Percentiles rank a stretch among this genome's conserved stretches.
phyloP scores from a whole-genome alignment of 1,140 invertebrate genomes.

The Dryas iulia region DNA sequence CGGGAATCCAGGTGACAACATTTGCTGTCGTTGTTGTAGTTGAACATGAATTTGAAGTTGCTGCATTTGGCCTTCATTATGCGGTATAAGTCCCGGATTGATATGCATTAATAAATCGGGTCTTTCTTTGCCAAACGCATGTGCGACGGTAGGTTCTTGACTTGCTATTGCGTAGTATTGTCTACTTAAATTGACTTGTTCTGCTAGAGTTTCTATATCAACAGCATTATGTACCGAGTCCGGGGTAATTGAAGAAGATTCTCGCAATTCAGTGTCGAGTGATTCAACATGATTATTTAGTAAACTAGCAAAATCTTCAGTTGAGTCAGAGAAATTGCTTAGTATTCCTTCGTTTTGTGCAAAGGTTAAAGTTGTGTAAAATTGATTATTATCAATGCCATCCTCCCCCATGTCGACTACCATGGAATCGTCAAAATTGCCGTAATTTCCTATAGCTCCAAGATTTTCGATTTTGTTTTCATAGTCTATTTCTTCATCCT shows the following conservation, averaged over 20 bases:
- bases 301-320: constrained; percentile 87
- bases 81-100: constrained; percentile 69
- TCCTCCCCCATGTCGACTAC: constrained; percentile 90
- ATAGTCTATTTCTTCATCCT: constrained; percentile 89
- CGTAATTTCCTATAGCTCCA: constrained; percentile 82
- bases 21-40: constrained; percentile 82
- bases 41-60: constrained; percentile 87
- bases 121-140: constrained; percentile 71
- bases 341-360: constrained; percentile 86
- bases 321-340: constrained; percentile 68
- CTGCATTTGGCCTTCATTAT: constrained; percentile 82
- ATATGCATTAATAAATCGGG: constrained; percentile 75
- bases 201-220: constrained; percentile 87
- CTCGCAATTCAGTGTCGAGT: constrained; percentile 80
- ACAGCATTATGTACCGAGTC: constrained; percentile 84
- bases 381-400: constrained; percentile 89
- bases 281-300: constrained; percentile 84
- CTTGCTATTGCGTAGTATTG: constrained; percentile 81
- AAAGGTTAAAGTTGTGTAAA: constrained; percentile 89
- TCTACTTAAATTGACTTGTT: constrained; percentile 80
- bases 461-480: constrained; percentile 86
- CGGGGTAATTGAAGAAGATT: constrained; percentile 83
- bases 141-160: constrained; percentile 76
- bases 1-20: constrained; percentile 85
- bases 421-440: constrained; percentile 88